A percentile compares a stretch with the other conserved stretches of the same genome.
These are phyloP conservation scores for Griposia aprilina DNA, from an alignment of 2,888 invertebrate genomes.

Conservation along the genomic window DNA sequence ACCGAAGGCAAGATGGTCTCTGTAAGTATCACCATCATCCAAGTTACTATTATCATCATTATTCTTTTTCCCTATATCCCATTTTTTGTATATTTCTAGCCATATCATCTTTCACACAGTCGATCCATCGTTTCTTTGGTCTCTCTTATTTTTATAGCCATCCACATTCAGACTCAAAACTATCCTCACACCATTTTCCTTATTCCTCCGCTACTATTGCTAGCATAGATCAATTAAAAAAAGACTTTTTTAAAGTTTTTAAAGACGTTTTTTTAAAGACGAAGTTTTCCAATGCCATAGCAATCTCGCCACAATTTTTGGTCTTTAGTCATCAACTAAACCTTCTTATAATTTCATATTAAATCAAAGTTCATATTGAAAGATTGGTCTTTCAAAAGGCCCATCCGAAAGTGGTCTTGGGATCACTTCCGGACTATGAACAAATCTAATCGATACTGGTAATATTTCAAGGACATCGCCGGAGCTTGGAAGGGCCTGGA, in stretches of 20 bases:
- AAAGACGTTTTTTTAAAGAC: no score
- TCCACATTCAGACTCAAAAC: background rate
- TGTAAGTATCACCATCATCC: conserved; percentile 89
- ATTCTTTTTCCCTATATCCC: background rate
- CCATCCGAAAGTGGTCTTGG: no score
- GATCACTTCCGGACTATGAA: background rate
- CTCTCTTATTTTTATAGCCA: background rate
- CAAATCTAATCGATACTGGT: conserved; percentile 34
- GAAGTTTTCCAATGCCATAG: background rate
- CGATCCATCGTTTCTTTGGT: background rate
- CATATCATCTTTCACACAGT: background rate
- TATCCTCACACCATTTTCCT: background rate
- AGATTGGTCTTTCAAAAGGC: no score
- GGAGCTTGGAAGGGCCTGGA: conserved; percentile 99
- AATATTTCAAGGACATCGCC: conserved; percentile 95
- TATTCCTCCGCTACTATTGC: background rate
- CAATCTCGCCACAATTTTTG: background rate
- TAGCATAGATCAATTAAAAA: background rate
- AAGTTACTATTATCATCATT: background rate
- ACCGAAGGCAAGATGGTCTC: conserved; percentile 99
- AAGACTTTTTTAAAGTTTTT: no score
- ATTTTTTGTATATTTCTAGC: background rate
- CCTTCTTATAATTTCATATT: no score
- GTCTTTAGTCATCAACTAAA: background rate
- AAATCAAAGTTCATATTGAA: background rate